Evolutionary conservation across 2,888 invertebrate genomes (phyloP).

Genomic region (Diabrotica balteata): DNA sequence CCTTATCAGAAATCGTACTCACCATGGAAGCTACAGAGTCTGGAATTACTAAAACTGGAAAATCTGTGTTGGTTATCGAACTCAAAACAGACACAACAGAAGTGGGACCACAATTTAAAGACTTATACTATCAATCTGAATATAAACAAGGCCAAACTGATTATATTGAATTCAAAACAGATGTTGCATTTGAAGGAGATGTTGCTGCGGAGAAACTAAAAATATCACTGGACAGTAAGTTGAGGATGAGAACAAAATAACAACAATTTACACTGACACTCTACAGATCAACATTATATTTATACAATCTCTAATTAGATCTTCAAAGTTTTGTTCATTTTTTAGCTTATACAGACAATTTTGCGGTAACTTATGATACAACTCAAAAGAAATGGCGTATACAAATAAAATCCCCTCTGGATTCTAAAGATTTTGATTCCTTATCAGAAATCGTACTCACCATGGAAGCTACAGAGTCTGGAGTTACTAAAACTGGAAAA

Average conservation of each 20-base stretch:
- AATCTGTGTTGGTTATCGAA: conserved; percentile 21
- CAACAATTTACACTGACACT: too few relatives aligned
- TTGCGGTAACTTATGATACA: not conserved
- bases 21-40: conserved; percentile 17
- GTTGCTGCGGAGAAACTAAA: too few relatives aligned
- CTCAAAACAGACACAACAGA: not conserved
- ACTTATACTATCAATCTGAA: conserved; percentile 15
- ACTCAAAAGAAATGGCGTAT: not conserved
- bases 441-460: too few relatives aligned
- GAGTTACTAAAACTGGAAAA: too few relatives aligned
- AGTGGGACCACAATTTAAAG: conserved; percentile 13
- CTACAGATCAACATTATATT: too few relatives aligned
- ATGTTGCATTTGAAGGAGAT: too few relatives aligned
- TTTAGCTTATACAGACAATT: conserved; percentile 5
- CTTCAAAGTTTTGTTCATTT: not conserved
- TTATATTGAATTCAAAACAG: too few relatives aligned
- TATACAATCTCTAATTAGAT: not conserved
- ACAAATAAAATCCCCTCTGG: too few relatives aligned
- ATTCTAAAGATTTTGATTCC: too few relatives aligned
- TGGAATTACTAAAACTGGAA: conserved; percentile 1
- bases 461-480: too few relatives aligned
- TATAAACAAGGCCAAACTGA: conserved; percentile 7
- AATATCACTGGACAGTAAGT: conserved; percentile 8
- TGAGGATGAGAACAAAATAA: not conserved
- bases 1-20: conserved; percentile 12